Evolutionary conservation across 2,888 invertebrate genomes (phyloP).

Genomic region (Petrolisthes manimaculis): DNA sequence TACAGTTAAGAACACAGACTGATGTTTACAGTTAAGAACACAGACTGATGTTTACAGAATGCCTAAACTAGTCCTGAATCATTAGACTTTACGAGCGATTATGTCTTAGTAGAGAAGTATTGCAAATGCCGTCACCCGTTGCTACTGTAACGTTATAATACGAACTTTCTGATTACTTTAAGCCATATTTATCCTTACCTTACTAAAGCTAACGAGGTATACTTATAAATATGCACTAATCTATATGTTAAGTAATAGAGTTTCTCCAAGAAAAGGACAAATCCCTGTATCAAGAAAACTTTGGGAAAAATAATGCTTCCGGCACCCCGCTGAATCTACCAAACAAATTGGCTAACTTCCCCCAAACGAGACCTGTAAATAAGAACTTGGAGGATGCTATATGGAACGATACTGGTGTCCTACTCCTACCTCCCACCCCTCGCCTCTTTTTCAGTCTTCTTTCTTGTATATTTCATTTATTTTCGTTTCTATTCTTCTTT

Average conservation of each 20-base stretch:
- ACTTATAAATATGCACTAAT: not conserved
- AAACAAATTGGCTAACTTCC: slow-evolving; percentile 25
- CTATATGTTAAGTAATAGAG: not conserved
- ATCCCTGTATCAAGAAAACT: too few species aligned
- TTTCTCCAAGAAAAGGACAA: too few species aligned
- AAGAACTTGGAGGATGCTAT: slow-evolving; percentile 26
- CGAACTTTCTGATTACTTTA: not conserved
- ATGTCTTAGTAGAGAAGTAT: too few species aligned
- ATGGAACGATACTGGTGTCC: not conserved
- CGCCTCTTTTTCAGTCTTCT: not conserved
- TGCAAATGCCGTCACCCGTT: too few species aligned
- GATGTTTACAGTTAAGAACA: too few species aligned
- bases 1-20: too few species aligned
- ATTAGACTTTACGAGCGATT: too few species aligned
- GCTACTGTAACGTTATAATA: not conserved
- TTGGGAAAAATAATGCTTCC: not conserved
- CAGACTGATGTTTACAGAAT: too few species aligned
- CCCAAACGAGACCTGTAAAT: slow-evolving; percentile 28
- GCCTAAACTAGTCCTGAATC: too few species aligned
- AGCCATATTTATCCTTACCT: not conserved
- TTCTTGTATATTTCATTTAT: not conserved
- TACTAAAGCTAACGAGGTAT: too few species aligned
- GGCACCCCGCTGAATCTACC: slow-evolving; percentile 20
- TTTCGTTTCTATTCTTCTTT: not conserved
- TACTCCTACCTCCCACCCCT: too few species aligned